Conservation (phyloP, 2,888 invertebrate species). For the Nasonia oneida region DNA sequence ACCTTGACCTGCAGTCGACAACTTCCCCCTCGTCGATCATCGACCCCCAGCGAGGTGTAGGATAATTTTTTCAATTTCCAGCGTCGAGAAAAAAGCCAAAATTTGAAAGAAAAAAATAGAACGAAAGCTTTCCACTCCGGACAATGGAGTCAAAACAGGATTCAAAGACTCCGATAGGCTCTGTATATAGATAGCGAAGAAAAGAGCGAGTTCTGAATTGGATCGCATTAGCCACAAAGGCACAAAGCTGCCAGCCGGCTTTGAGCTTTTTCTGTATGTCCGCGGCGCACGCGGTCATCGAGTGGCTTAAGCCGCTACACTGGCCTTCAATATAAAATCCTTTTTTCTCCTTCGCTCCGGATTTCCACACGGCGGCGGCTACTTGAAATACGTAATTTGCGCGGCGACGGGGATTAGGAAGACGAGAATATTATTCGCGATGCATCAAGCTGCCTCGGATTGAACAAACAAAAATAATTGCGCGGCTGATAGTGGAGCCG, state of each 20-base stretch:
- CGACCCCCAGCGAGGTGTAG: not conserved
- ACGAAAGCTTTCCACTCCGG: constrained; percentile 35
- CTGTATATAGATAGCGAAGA: constrained; percentile 54
- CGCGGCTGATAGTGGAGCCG: constrained; percentile 1
- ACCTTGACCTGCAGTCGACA: constrained; percentile 42
- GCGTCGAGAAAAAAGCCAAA: not conserved
- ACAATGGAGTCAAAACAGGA: constrained; percentile 73
- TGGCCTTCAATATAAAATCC: constrained; percentile 58
- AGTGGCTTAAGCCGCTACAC: constrained; percentile 65
- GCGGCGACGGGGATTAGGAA: not conserved
- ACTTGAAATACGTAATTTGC: constrained; percentile 36
- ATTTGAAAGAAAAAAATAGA: not conserved
- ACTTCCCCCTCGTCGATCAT: constrained; percentile 16
- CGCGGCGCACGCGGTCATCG: constrained; percentile 58
- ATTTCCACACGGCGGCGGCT: constrained; percentile 6
- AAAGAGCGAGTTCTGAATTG: constrained; percentile 69
- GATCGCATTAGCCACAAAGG: constrained; percentile 72
- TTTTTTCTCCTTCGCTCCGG: constrained; percentile 22
- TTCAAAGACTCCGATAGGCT: constrained; percentile 71
- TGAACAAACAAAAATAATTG: constrained; percentile 9
- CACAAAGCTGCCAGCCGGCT: constrained; percentile 56
- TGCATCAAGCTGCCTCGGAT: not conserved
- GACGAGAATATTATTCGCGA: too few relatives aligned
- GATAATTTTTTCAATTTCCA: not conserved
- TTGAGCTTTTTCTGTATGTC: constrained; percentile 65